A percentile compares a stretch with the other conserved stretches of the same genome.
Conservation (phyloP, 2,113 vertebrate genomes). For the Rhineura floridana region DNA sequence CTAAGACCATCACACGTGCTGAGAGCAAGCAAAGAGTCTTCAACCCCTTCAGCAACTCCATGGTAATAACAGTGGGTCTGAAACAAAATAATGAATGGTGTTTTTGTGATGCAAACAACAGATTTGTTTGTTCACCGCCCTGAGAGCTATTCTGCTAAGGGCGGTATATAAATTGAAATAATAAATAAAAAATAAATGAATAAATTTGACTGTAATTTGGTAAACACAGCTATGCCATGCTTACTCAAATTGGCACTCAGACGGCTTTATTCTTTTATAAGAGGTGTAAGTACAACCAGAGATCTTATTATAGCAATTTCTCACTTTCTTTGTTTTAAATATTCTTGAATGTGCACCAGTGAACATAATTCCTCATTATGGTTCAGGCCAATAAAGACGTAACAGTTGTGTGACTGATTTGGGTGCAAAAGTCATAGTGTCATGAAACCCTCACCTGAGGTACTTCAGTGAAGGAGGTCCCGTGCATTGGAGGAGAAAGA, state of each 20-base stretch:
- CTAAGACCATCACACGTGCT: constrained; percentile 74
- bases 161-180: no score
- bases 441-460: neutral
- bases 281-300: no score
- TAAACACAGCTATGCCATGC: neutral
- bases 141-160: no score
- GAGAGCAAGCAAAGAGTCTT: constrained; percentile 63
- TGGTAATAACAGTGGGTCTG: constrained; percentile 74
- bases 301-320: no score
- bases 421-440: neutral
- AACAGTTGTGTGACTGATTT: neutral
- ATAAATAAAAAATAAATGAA: no score
- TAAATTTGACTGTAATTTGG: no score
- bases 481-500: neutral
- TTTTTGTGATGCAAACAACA: constrained; percentile 18
- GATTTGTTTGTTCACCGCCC: no score
- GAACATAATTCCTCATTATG: neutral
- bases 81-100: constrained; percentile 51
- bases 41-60: constrained; percentile 68
- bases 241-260: neutral
- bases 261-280: no score
- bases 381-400: neutral
- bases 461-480: neutral
- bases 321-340: no score
- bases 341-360: neutral